Evolutionary conservation across 2,888 invertebrate genomes (phyloP), one percentile per base, ranked within the genome.

Genomic region (Oscheius onirici): DNA sequence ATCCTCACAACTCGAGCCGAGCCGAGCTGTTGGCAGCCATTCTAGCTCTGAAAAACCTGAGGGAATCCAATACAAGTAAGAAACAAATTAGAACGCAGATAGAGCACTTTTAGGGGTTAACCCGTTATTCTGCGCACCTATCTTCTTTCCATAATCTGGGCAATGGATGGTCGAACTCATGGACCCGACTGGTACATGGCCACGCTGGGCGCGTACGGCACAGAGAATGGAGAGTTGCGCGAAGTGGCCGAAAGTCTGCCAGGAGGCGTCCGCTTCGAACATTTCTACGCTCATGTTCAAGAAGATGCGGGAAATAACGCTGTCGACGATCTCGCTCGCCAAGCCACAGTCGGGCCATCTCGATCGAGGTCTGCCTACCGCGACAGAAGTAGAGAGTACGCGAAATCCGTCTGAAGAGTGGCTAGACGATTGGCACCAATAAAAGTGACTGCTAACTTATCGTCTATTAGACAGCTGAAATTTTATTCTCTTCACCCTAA

Each of bases 121-220:
- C 55, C 67, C 13, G 67, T 67, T 10, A 22, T 67, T 43, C 15
- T 67, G n/a, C 54, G 67, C 13, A 67, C 67, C 5, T 54, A 67
- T 40, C 22, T 43, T 3, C 46, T 67, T 3, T 11, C 15, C 26
- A 40, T 55, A 10, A 26, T 67, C 49, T 20, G 51, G 10, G 49
- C 34, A 2, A 49, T 65, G 26, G 51, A 65, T n/a, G 65, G 65
- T 10, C 22, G 17, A 8, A 10, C 51, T 2, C 6, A 51, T 5
- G 34, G 52, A 1, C 66, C 66, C 10, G 17, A n/a, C 1, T 52
- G 24, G 51, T 66, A 34, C 15, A 17, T 13, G n/a, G 3, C 15
- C 6, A 28, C 13, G 17, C 28, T 57, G n/a, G 5, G 2, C 43
- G n/a, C 34, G 22, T 57, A 26, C 54, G 10, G 28, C 0, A 24